Evolutionary conservation across 2,113 vertebrate genomes (phyloP), one percentile per base, ranked within the genome.

Genomic region (Spea multiplicata): DNA sequence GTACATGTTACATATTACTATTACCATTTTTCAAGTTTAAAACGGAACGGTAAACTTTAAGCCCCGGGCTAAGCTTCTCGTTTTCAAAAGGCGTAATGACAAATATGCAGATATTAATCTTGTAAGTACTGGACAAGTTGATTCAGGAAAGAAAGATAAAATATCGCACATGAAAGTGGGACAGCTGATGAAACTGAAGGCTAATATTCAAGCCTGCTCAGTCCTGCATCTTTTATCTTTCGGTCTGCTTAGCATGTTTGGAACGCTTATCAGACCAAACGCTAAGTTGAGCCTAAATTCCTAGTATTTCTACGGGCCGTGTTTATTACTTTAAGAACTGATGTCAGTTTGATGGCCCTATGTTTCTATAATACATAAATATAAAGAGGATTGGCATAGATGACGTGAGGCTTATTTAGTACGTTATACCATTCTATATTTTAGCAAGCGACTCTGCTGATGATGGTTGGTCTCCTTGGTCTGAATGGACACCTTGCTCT

Each of bases 381-480:
- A 30, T 30, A 30, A 30, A 30, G 30, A 30, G 30, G 30, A 30
- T 30, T 30, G 30, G 30, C 30, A 30, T 30, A 30, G 30, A 30
- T 30, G 30, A 30, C 30, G 2, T 30, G 30, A 30, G 2, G 30
- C 30, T 30, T 30, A 30, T 30, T 30, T 30, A 30, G 30, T 30
- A 59, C 55, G n/a, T 76, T 65, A 67, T 0, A 70, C 14, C 55
- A 66, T 0, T 47, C 72, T 71, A 65, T 52, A 61, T 61, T 80
- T 12, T 84, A 98, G 96, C 89, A 44, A 95, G 88, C 0, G 94
- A 95, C 84, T 92, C 88, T 0, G 90, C 92, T 1, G 95, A 97
- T 3, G 96, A 96, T 5, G 93, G 94, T 68, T 99, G 97, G 97
- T 99, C 97, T 10, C 95, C 95, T 2, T 99, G 97, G 97, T 99